Percentiles rank a stretch among this genome's conserved stretches.
Evolutionary conservation across 2,113 vertebrate genomes (phyloP).

Genomic region (Nestor notabilis): DNA sequence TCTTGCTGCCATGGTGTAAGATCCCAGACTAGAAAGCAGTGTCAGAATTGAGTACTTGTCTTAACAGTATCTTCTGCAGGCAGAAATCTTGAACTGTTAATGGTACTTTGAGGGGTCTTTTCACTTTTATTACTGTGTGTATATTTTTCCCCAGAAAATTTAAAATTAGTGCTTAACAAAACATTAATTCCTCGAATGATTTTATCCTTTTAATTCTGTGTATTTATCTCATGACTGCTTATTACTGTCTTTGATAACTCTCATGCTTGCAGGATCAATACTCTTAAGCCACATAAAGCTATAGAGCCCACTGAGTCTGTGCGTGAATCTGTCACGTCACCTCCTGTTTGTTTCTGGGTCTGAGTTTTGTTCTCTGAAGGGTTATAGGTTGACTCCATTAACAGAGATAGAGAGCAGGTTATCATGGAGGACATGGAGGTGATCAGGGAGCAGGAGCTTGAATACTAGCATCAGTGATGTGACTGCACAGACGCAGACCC

Average conservation of each 20-base stretch:
- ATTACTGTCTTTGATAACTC: not conserved
- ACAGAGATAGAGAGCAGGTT: not conserved
- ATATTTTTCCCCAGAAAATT: rapidly evolving
- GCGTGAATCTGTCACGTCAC: not conserved
- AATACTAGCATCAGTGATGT: rapidly evolving
- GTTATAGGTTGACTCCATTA: rapidly evolving
- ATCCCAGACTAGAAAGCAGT: not conserved
- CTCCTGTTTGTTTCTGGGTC: not conserved
- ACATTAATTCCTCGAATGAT: not conserved
- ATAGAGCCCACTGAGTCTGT: not conserved
- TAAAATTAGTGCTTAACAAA: not conserved
- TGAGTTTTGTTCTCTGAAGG: not conserved
- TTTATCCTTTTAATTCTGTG: not conserved
- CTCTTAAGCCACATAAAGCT: not conserved
- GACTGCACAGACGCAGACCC: not conserved
- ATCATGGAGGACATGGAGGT: rapidly evolving
- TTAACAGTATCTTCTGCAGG: not conserved
- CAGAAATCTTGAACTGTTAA: not conserved
- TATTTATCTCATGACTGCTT: not conserved
- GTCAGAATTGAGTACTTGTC: rapidly evolving
- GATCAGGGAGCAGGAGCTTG: not conserved
- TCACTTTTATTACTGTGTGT: not conserved
- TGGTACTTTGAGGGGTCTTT: not conserved
- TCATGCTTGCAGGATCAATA: not conserved
- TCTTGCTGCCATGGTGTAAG: not conserved